Conservation (phyloP, 2,888 invertebrate species). For the Dimorphilus gyrociliatus region DNA sequence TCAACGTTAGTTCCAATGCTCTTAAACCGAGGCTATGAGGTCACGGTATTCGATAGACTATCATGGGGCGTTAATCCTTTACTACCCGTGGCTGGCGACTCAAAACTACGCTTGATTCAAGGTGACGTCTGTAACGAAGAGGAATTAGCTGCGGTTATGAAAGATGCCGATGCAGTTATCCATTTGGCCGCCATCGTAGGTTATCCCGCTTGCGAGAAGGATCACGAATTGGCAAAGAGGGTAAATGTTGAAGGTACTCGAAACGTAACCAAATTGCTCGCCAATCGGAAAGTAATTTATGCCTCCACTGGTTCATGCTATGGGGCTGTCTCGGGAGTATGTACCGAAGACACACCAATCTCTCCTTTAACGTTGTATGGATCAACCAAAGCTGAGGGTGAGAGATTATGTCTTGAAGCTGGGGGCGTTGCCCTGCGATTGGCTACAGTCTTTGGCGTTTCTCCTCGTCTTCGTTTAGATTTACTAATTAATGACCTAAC, state of each 20-base stretch:
- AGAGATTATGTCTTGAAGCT: slow-evolving; percentile 17
- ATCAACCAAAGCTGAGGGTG: slow-evolving; percentile 30
- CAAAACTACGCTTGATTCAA: slow-evolving; percentile 14
- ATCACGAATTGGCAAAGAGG: slow-evolving; percentile 21
- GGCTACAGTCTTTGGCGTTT: slow-evolving; percentile 34
- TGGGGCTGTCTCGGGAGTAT: slow-evolving; percentile 30
- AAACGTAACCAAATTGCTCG: slow-evolving; percentile 19
- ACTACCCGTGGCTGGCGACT: slow-evolving; percentile 18
- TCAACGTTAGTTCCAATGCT: slow-evolving; percentile 32
- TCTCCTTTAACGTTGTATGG: slow-evolving; percentile 34
- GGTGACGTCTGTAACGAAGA: slow-evolving; percentile 26
- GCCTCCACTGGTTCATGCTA: slow-evolving; percentile 36
- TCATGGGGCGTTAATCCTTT: slow-evolving; percentile 27
- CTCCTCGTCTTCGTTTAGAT: slow-evolving; percentile 32
- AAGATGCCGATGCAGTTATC: slow-evolving; percentile 21
- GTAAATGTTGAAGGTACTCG: slow-evolving; percentile 29
- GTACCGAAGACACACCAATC: slow-evolving; percentile 31
- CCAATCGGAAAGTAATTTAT: slow-evolving; percentile 27
- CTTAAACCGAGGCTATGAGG: slow-evolving; percentile 25
- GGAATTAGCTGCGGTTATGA: slow-evolving; percentile 16
- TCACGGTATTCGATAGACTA: slow-evolving; percentile 33
- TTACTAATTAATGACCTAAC: slow-evolving; percentile 34
- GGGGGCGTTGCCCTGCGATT: slow-evolving; percentile 30
- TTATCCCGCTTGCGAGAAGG: slow-evolving; percentile 34
- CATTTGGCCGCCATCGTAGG: slow-evolving; percentile 37